Conservation (phyloP, 1,140 invertebrate species). For the Maniola jurtina region DNA sequence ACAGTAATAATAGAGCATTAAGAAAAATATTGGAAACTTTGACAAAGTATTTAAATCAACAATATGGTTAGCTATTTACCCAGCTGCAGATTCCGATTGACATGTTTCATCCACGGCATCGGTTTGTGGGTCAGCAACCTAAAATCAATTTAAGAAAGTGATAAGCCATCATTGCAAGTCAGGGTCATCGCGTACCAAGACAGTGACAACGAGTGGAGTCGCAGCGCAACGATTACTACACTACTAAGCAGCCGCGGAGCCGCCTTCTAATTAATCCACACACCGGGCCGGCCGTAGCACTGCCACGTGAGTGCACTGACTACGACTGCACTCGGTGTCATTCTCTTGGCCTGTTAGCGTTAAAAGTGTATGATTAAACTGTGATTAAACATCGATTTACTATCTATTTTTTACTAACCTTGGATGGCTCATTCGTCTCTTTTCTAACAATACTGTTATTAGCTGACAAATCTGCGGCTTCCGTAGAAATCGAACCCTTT, state of each 20-base stretch:
- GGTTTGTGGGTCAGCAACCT: conserved; percentile 37
- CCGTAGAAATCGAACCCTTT: conserved; percentile 64
- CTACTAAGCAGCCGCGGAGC: too few relatives aligned
- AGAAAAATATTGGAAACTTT: background rate
- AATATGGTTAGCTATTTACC: conserved; percentile 44
- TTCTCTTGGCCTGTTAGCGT: too few relatives aligned
- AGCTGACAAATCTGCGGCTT: conserved; percentile 56
- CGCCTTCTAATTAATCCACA: too few relatives aligned
- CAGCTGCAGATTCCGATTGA: conserved; percentile 58
- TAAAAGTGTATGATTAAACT: background rate
- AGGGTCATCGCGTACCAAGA: background rate
- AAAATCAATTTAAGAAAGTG: conserved; percentile 20
- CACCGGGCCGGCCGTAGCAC: too few relatives aligned
- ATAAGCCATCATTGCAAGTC: background rate
- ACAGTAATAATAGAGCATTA: conserved; percentile 30
- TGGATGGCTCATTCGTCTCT: conserved; percentile 30
- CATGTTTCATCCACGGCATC: conserved; percentile 56
- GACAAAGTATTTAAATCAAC: background rate
- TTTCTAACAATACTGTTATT: conserved; percentile 45
- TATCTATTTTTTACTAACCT: conserved; percentile 32
- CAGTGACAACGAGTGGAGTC: background rate
- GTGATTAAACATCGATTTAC: background rate
- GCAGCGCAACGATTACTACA: too few relatives aligned
- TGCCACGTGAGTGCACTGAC: too few relatives aligned
- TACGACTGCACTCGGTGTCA: too few relatives aligned